Conservation (phyloP, 2,797 vertebrate genomes). For the Cephalopachus bancanus region DNA sequence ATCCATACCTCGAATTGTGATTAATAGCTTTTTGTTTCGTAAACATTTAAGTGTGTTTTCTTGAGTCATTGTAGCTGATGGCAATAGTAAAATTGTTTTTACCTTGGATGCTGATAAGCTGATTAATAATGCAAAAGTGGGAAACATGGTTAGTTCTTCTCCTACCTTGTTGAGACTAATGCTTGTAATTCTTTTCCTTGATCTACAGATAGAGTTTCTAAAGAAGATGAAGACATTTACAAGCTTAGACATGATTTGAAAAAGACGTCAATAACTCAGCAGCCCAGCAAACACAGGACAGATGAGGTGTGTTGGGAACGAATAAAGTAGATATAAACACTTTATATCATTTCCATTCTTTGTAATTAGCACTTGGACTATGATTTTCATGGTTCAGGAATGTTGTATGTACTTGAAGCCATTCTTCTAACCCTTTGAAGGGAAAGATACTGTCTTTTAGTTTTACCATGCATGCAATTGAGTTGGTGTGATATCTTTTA, state of each 20-base stretch:
- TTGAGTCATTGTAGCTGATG: not conserved
- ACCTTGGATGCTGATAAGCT: slow-evolving; percentile 19
- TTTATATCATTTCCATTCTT: not conserved
- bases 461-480: not conserved
- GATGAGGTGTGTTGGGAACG: slow-evolving; percentile 91
- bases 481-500: not conserved
- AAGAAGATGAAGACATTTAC: slow-evolving; percentile 99
- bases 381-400: not conserved
- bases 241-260: slow-evolving; percentile 97
- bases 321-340: not conserved
- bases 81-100: slow-evolving; percentile 41
- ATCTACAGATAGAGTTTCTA: slow-evolving; percentile 93
- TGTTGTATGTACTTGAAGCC: not conserved
- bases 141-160: slow-evolving; percentile 21
- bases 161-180: slow-evolving; percentile 10
- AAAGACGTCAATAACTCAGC: slow-evolving; percentile 95
- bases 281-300: slow-evolving; percentile 90
- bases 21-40: slow-evolving; percentile 7
- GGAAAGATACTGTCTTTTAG: not conserved
- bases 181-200: slow-evolving; percentile 23
- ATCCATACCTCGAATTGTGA: not conserved
- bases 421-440: not conserved
- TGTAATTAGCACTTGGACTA: not conserved
- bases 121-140: not conserved
- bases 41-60: not conserved